Base-by-base conservation (phyloP, 1,140 invertebrate species). In the Dendrolimus punctatus region DNA sequence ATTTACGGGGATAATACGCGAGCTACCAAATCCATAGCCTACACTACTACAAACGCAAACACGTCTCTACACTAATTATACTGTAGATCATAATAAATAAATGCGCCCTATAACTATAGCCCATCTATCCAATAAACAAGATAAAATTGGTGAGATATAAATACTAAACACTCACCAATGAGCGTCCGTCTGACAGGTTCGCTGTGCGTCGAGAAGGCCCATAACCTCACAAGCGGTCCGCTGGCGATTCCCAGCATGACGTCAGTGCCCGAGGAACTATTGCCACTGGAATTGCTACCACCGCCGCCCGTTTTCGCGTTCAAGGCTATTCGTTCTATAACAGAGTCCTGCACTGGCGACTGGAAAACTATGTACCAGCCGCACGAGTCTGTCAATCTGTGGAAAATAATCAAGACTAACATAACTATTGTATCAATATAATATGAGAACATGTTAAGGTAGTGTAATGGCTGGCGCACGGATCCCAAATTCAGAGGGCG, bases 311-410 rank as follows among this genome's bases (percentile, higher is more conserved):
- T 94, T 88, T 99, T 99, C 0, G 96, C 95, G 87, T 99, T 99
- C 53, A 99, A 92, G 4, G 98, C 97, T 58, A 99, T 93, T 49
- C 96, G 89, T 76, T 98, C 96, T 62, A 99, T 97, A 9, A 93
- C 91, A 6, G 91, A 91, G 61, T 98, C 96, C 70, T 98, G 95
- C 62, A 96, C 92, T 2, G 96, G 95, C 69, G 96, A 98, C 40
- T 95, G 97, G 84, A 98, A 99, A 5, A 96, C 93, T 64, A 95
- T 91, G 69, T 98, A 96, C 97, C 98, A 99, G 6, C 97, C 97
- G 66, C 93, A 95, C 0, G 96, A 96, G 77, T 99, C 98, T 86
- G 98, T 98, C 61, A 98, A 91, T 76, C 96, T 95, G 68, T 45
- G 89, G 68, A 50, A 8, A 44, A 54, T 10, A 45, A 6, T 6